phyloP scores from a whole-genome alignment of 2,888 invertebrate species.

The Hydriomena furcata region DNA sequence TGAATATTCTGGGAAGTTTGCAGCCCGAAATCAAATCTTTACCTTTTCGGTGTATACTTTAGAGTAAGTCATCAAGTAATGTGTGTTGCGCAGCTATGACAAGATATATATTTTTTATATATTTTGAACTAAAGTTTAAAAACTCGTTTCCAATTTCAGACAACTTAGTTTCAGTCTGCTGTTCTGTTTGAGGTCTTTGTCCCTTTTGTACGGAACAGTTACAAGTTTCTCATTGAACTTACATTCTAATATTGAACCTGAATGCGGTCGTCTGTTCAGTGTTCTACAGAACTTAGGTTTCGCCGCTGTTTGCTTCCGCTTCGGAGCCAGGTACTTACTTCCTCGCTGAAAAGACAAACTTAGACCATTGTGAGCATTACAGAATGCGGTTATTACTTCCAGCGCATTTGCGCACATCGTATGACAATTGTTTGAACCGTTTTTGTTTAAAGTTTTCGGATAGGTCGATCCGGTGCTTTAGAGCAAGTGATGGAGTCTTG shows the following conservation, averaged over 20 bases:
- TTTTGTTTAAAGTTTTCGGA: constrained; percentile 43
- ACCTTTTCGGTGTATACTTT: constrained; percentile 39
- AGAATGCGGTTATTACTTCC: constrained; percentile 49
- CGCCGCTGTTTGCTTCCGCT: constrained; percentile 47
- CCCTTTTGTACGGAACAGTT: constrained; percentile 30
- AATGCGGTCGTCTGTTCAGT: constrained; percentile 44
- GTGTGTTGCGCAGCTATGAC: constrained; percentile 35
- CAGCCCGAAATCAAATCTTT: constrained; percentile 37
- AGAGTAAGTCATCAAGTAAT: constrained; percentile 40
- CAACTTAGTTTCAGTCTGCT: constrained; percentile 23
- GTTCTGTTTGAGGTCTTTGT: constrained; percentile 29
- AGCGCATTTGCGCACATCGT: constrained; percentile 44
- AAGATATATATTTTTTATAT: constrained; percentile 18
- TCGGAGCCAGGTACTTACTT: constrained; percentile 47
- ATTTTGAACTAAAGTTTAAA: constrained; percentile 2
- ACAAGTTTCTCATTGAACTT: constrained; percentile 45
- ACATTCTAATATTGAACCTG: constrained; percentile 46
- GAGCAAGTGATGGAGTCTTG: constrained; percentile 61
- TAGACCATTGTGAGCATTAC: constrained; percentile 54
- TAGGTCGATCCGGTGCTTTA: constrained; percentile 42
- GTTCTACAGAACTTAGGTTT: constrained; percentile 41
- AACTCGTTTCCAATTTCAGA: constrained; percentile 16
- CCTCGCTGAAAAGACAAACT: constrained; percentile 53
- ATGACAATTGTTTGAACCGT: background rate
- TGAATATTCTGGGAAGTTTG: constrained; percentile 17